phyloP scores from a whole-genome alignment of 1,140 invertebrate species.

The Listronotus bonariensis region DNA sequence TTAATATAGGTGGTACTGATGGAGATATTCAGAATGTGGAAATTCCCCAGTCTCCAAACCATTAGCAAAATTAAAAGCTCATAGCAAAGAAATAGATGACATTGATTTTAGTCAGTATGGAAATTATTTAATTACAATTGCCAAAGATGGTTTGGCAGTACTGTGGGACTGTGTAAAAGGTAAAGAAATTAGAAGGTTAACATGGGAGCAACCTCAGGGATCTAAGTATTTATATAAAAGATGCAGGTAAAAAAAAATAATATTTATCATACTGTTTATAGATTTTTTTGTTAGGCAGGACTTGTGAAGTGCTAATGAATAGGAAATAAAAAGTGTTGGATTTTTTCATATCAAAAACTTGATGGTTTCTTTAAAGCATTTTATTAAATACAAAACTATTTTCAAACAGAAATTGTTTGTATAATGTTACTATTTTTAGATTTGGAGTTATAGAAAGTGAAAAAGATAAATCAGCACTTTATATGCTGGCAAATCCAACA shows the following conservation, averaged over 20 bases:
- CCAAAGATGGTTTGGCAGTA: conserved; percentile 81
- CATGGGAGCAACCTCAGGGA: conserved; percentile 72
- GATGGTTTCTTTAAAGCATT: too few relatives aligned
- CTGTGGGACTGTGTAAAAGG: conserved; percentile 77
- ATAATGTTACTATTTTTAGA: too few relatives aligned
- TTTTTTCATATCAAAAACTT: too few relatives aligned
- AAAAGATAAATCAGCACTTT: conserved; percentile 68
- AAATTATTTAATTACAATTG: conserved; percentile 78
- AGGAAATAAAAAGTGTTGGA: too few relatives aligned
- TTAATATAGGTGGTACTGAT: conserved; percentile 73
- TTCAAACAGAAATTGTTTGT: too few relatives aligned
- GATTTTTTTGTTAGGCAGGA: too few relatives aligned
- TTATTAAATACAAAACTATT: too few relatives aligned
- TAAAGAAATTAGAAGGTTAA: conserved; percentile 69
- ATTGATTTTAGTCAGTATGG: conserved; percentile 84
- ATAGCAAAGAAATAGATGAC: conserved; percentile 87
- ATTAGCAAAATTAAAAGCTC: conserved; percentile 70
- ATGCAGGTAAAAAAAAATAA: conserved; percentile 69
- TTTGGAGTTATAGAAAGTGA: conserved; percentile 73
- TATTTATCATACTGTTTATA: too few relatives aligned
- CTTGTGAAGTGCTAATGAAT: too few relatives aligned
- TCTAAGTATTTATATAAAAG: conserved; percentile 83
- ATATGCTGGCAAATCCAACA: conserved; percentile 81
- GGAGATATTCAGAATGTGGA: conserved; percentile 86
- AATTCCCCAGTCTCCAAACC: conserved; percentile 77